Evolutionary conservation across 2,113 vertebrate species (phyloP), one percentile per base, ranked within the genome.

Genomic region (Microcebus lehilahytsara): DNA sequence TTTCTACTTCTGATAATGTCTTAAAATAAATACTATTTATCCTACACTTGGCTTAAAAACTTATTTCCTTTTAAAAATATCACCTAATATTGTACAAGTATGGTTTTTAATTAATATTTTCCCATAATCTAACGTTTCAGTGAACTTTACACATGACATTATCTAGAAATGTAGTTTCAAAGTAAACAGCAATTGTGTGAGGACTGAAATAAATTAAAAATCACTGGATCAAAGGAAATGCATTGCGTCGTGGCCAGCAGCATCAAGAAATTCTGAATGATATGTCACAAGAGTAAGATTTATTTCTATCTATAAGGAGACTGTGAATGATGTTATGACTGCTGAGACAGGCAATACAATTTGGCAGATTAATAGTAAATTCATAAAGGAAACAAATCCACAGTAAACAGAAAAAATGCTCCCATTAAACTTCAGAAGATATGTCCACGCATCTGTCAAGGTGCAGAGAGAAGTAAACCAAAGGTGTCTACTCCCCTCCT

Each of bases 191-290:
- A 97, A 93, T 97, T 98, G 98, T 96, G 74, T 72, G 89, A 97
- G 95, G 94, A 95, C 9, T 37, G 97, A 98, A 98, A 98, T 97
- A 98, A 98, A 98, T 98, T 97, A 98, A 98, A 98, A 98, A 83
- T 84, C 14, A 22, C n/a, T 81, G 79, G 97, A 98, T 98, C 97
- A 98, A 98, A 98, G 96, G 80, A 98, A 98, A 95, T 0, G 0
- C 19, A 84, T 92, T 95, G 27, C 77, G 95, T 92, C 22, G 4
- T 94, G 81, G 84, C 64, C 97, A 93, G 80, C 71, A 97, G 94
- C 95, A 91, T 81, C 32, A 93, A 89, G 80, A 84, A 97, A 95
- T 67, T 91, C 49, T 40, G 95, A 98, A 81, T 34, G 69, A 69
- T 94, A 88, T 95, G 71, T 97, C 96, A 85, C 56, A 93, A 42